A percentile compares a stretch with the other conserved stretches of the same genome.
phyloP scores from a whole-genome alignment of 2,797 vertebrate species.

The Halcyon chelicuti region DNA sequence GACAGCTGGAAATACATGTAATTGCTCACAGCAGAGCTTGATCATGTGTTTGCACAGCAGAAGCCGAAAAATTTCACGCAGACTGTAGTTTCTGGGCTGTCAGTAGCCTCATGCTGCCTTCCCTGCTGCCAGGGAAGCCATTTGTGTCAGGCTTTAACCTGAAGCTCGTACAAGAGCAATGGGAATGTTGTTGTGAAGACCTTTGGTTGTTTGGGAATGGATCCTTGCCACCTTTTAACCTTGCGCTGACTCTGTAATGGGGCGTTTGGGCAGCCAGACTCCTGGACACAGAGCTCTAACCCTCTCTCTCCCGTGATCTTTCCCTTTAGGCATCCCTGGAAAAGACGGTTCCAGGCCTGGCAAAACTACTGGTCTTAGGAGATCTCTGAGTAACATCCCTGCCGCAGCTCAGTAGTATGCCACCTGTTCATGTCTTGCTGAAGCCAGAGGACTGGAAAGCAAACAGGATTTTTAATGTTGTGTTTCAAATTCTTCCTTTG shows the following conservation, averaged over 20 bases:
- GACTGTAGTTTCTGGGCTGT: background rate
- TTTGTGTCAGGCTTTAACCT: background rate
- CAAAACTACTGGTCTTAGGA: slow-evolving; percentile 33
- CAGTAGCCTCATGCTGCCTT: background rate
- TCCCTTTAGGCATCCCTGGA: slow-evolving; percentile 52
- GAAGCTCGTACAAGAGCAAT: background rate
- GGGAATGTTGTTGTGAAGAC: background rate
- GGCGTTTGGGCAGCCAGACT: background rate
- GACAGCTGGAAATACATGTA: background rate
- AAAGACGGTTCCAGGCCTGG: background rate
- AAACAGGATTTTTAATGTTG: background rate
- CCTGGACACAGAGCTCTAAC: background rate
- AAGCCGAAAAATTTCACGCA: background rate
- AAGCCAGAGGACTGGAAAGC: slow-evolving; percentile 38
- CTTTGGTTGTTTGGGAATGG: background rate
- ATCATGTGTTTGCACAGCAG: background rate
- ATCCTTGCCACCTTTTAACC: background rate
- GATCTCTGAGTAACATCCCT: background rate
- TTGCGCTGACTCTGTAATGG: background rate
- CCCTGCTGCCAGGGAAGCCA: background rate
- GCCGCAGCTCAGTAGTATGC: slow-evolving; percentile 8
- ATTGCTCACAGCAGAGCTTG: background rate
- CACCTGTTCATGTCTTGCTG: background rate
- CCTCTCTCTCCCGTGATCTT: slow-evolving; percentile 15
- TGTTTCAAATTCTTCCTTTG: background rate